phyloP scores from a whole-genome alignment of 30 jellyfish, hydroid and myxozoan genomes.

The Turritopsis rubra region DNA sequence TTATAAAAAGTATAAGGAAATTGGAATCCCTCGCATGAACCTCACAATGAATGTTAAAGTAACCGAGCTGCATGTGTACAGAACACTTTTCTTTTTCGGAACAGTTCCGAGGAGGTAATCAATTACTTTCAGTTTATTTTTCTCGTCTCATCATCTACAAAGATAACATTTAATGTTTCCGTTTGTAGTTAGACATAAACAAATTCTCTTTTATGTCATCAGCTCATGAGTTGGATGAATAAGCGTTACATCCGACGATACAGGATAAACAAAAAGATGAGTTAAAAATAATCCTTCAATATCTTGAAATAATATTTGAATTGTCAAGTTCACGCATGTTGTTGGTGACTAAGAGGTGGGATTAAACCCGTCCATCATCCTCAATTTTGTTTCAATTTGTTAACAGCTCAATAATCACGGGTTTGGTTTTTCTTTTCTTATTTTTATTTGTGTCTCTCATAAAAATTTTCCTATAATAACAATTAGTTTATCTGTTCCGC shows the following conservation, averaged over 20 bases:
- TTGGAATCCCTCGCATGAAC: no score
- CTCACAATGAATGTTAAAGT: no score
- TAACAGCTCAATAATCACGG: not conserved
- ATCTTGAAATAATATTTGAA: not conserved
- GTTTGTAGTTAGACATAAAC: not conserved
- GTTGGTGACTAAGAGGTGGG: not conserved
- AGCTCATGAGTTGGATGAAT: not conserved
- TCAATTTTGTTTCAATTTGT: no score
- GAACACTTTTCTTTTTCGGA: not conserved
- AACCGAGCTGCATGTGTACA: not conserved
- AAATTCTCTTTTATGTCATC: not conserved
- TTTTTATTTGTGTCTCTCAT: no score
- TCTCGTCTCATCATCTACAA: not conserved
- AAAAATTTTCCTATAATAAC: no score
- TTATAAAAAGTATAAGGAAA: no score
- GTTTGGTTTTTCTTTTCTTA: not conserved
- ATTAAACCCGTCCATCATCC: not conserved
- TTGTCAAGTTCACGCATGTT: not conserved
- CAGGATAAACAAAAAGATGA: not conserved
- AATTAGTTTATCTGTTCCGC: no score
- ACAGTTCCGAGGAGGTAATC: not conserved
- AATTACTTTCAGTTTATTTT: not conserved
- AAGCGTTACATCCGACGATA: not conserved
- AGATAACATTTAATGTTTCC: not conserved
- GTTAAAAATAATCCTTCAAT: not conserved